Evolutionary conservation across 2,113 vertebrate genomes (phyloP).

Genomic region (Heptranchias perlo): DNA sequence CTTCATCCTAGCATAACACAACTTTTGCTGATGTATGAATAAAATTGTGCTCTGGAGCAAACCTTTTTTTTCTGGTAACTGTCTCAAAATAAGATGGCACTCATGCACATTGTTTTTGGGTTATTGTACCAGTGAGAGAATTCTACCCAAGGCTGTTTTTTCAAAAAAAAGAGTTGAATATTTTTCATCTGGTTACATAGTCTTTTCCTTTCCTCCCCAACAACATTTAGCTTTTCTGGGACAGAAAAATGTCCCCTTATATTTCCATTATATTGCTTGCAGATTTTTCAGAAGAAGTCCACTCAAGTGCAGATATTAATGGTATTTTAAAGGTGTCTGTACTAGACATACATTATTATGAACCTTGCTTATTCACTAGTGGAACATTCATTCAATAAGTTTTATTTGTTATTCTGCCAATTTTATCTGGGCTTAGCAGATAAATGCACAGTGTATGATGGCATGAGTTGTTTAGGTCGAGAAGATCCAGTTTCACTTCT

Average conservation of each 20-base stretch:
- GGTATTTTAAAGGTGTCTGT: background rate
- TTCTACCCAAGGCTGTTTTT: background rate
- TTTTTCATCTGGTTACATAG: background rate
- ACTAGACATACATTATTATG: background rate
- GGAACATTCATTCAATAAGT: background rate
- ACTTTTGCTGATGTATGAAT: background rate
- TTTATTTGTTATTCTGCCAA: background rate
- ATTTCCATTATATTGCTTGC: background rate
- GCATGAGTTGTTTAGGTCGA: background rate
- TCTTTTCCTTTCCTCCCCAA: background rate
- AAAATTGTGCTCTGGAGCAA: background rate
- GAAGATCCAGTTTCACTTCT: background rate
- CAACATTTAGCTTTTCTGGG: background rate
- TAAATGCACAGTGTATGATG: background rate
- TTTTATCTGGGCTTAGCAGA: background rate
- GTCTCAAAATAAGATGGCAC: background rate
- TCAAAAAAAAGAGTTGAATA: background rate
- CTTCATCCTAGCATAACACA: background rate
- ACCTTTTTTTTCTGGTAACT: background rate
- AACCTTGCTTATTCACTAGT: background rate
- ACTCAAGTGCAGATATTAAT: background rate
- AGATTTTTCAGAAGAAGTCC: background rate
- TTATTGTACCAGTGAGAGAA: background rate
- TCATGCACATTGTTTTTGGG: background rate
- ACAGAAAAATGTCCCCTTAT: background rate